These are phyloP conservation scores for Drosophila fulvimacula DNA, from an alignment of 2,888 invertebrate genomes.

Conservation along the genomic window DNA sequence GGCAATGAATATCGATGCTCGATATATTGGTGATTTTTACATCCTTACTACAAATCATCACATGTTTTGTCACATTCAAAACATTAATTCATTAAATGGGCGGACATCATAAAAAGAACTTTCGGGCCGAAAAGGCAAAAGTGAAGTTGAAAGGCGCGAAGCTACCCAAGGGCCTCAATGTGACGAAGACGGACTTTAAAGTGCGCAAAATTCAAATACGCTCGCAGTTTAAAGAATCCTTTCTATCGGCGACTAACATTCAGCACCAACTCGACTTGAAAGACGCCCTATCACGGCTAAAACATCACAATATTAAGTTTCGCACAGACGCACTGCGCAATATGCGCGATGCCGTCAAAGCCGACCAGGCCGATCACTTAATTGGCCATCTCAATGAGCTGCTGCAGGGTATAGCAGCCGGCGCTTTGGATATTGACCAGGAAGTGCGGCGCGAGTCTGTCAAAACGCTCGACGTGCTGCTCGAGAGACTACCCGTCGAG, in stretches of 20 bases:
- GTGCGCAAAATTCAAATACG: slow-evolving; percentile 93
- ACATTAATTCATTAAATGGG: slow-evolving; percentile 69
- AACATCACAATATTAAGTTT: slow-evolving; percentile 85
- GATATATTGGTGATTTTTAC: too few species aligned
- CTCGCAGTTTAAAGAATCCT: slow-evolving; percentile 87
- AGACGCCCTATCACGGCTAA: slow-evolving; percentile 85
- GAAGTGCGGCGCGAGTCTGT: slow-evolving; percentile 85
- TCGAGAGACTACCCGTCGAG: slow-evolving; percentile 62
- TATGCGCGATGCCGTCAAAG: slow-evolving; percentile 84
- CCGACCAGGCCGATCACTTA: slow-evolving; percentile 86
- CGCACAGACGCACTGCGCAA: slow-evolving; percentile 81
- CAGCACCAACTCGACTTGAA: slow-evolving; percentile 73
- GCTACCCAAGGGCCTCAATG: slow-evolving; percentile 94
- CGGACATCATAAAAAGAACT: slow-evolving; percentile 88
- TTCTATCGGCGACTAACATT: slow-evolving; percentile 21
- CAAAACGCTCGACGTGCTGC: slow-evolving; percentile 84
- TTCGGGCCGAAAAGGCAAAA: slow-evolving; percentile 94
- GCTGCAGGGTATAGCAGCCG: slow-evolving; percentile 88
- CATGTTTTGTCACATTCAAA: slow-evolving; percentile 41
- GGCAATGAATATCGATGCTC: too few species aligned
- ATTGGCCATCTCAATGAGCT: slow-evolving; percentile 86
- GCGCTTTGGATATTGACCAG: slow-evolving; percentile 90
- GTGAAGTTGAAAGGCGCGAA: slow-evolving; percentile 93
- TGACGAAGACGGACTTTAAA: slow-evolving; percentile 95
- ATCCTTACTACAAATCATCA: slow-evolving; percentile 15